Conservation (phyloP, 2,888 invertebrate species). For the Drepana falcataria region DNA sequence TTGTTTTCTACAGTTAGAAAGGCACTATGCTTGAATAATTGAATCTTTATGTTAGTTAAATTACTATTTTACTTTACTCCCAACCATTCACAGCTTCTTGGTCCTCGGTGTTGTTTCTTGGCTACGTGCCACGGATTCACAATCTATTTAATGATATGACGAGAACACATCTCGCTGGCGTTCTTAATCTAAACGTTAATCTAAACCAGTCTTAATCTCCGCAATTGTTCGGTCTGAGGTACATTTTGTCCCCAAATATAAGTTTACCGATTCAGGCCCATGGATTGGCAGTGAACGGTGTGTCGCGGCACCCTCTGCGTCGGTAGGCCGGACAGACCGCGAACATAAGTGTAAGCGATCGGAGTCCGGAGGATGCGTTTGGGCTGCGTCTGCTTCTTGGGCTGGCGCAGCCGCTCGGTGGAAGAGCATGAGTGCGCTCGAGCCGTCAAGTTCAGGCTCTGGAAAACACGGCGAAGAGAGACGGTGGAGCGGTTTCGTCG, state of each 20-base stretch:
- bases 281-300: conserved; percentile 48
- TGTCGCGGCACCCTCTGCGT: conserved; percentile 87
- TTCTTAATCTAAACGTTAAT: conserved; percentile 37
- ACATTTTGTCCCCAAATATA: background rate
- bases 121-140: conserved; percentile 35
- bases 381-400: conserved; percentile 81
- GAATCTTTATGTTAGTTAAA: conserved; percentile 52
- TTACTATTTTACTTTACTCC: conserved; percentile 22
- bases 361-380: conserved; percentile 88
- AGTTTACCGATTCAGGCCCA: conserved; percentile 63
- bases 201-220: conserved; percentile 69
- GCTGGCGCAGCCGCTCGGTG: conserved; percentile 56
- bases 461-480: conserved; percentile 85
- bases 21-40: conserved; percentile 69
- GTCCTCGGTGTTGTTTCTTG: conserved; percentile 51
- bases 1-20: conserved; percentile 35
- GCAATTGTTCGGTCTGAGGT: conserved; percentile 29
- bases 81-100: conserved; percentile 50
- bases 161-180: conserved; percentile 47
- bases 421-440: conserved; percentile 83
- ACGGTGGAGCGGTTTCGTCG: conserved; percentile 78
- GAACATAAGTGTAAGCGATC: conserved; percentile 88
- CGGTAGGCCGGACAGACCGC: conserved; percentile 88
- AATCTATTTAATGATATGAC: conserved; percentile 68
- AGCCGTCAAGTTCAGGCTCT: conserved; percentile 81